A percentile compares a stretch with the other conserved stretches of the same genome.
Conservation (phyloP, 2,888 invertebrate genomes). For the Cheiracanthium punctorium region DNA sequence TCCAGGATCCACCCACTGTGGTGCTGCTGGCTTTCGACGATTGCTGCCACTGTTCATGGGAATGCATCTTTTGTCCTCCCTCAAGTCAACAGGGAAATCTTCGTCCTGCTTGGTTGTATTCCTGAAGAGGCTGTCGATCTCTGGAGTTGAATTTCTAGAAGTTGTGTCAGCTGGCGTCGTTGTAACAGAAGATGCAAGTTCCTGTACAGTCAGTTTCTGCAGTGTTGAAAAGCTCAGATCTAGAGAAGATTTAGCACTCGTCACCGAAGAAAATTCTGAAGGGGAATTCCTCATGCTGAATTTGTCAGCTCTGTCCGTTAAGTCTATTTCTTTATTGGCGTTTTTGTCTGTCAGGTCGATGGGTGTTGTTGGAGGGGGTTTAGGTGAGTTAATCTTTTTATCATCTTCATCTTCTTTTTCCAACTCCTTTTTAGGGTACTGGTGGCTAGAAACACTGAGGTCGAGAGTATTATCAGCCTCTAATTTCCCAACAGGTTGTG, state of each 20-base stretch:
- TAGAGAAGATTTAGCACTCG: constrained; percentile 26
- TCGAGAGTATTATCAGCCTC: constrained; percentile 79
- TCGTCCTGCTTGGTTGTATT: constrained; percentile 24
- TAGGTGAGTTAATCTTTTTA: constrained; percentile 30
- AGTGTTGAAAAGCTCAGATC: constrained; percentile 57
- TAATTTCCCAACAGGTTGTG: constrained; percentile 56
- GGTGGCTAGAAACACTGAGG: constrained; percentile 79
- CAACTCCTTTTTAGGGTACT: constrained; percentile 48
- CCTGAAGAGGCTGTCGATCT: constrained; percentile 42
- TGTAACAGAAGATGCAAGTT: constrained; percentile 18
- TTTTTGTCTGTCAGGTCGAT: constrained; percentile 54
- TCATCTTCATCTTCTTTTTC: constrained; percentile 45
- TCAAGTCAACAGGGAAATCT: constrained; percentile 50
- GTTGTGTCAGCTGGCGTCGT: constrained; percentile 11
- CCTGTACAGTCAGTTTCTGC: constrained; percentile 39
- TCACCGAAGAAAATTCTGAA: not conserved
- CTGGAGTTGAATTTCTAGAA: constrained; percentile 26
- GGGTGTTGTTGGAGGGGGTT: constrained; percentile 21
- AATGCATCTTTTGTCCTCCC: constrained; percentile 42
- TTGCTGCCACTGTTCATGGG: constrained; percentile 51
- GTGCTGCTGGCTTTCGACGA: constrained; percentile 94
- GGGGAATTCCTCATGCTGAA: constrained; percentile 36
- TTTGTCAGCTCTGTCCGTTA: constrained; percentile 21
- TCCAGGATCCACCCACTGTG: constrained; percentile 97
- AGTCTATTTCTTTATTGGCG: constrained; percentile 31